Evolutionary conservation across 2,113 vertebrate genomes (phyloP), one percentile per base, ranked within the genome.

Genomic region (Plecotus auritus): DNA sequence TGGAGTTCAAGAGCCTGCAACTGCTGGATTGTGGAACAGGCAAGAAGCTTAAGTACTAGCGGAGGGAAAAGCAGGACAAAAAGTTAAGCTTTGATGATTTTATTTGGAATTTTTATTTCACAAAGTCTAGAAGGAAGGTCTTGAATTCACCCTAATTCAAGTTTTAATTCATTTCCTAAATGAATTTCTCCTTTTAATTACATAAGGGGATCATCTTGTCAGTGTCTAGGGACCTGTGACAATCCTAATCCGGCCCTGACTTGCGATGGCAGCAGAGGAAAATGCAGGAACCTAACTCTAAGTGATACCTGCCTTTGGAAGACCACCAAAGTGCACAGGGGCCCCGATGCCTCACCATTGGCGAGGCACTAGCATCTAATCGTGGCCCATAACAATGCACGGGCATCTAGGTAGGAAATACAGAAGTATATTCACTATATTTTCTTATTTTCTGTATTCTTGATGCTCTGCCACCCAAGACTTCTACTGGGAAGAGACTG

Each of bases 1-100:
- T 37, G n/a, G 37, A 17, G 0, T 1, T 49, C 9, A 1, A 2
- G 26, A 51, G 3, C 30, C 0, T 13, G 23, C 9, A 1, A 11
- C 16, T 23, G 84, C 26, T 12, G 51, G 23, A 1, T 26, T 11
- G 5, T 2, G 40, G 32, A 12, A 9, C 5, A 0, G 14, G 45
- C 40, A 0, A 12, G 11, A 18, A 37, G 22, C 22, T 10, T 3
- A 40, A 32, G 20, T 5, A 4, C 6, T 61, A 12, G 47, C 3
- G 47, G 12, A 47, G 9, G 30, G 18, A 28, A 67, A 37, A 4
- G 22, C 12, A 9, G 8, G 23, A 12, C 45, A 59, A 64, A 42
- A 80, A 81, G 67, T 28, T 80, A 1, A 40, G 20, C 22, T 59
- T 83, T 17, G 70, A 18, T 61, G 26, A 81, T 13, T 56, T 90